These are phyloP conservation scores for Dryomyza anilis DNA, from an alignment of 2,888 invertebrate genomes.

Conservation along the genomic window DNA sequence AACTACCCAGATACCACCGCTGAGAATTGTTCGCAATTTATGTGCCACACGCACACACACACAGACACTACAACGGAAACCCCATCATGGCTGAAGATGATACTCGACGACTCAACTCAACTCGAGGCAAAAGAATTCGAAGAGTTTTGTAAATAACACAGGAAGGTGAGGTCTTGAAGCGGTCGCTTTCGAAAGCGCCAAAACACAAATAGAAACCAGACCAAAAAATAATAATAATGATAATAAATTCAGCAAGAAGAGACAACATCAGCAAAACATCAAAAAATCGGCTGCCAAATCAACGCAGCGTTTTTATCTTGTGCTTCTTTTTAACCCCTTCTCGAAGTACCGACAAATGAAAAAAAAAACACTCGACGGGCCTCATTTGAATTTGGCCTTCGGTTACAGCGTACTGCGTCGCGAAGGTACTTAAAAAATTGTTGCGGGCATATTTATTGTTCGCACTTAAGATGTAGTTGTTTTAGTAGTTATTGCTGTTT, in stretches of 20 bases:
- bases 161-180: neutral
- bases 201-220: too few relatives aligned
- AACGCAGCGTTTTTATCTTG: too few relatives aligned
- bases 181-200: too few relatives aligned
- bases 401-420: neutral
- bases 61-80: neutral
- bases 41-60: neutral
- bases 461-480: conserved; percentile 1
- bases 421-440: conserved; percentile 23
- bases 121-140: neutral
- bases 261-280: neutral
- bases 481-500: neutral
- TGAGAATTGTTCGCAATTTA: neutral
- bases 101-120: neutral
- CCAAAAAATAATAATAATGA: too few relatives aligned
- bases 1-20: too few relatives aligned
- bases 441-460: conserved; percentile 7
- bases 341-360: conserved; percentile 1
- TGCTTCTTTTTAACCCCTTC: neutral
- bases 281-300: neutral
- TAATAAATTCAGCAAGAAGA: too few relatives aligned
- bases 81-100: conserved; percentile 15
- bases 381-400: conserved; percentile 25
- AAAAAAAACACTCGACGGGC: conserved; percentile 10
- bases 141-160: conserved; percentile 9